Base-by-base conservation (phyloP, 1,140 invertebrate genomes). In the Lordiphosa collinella region DNA sequence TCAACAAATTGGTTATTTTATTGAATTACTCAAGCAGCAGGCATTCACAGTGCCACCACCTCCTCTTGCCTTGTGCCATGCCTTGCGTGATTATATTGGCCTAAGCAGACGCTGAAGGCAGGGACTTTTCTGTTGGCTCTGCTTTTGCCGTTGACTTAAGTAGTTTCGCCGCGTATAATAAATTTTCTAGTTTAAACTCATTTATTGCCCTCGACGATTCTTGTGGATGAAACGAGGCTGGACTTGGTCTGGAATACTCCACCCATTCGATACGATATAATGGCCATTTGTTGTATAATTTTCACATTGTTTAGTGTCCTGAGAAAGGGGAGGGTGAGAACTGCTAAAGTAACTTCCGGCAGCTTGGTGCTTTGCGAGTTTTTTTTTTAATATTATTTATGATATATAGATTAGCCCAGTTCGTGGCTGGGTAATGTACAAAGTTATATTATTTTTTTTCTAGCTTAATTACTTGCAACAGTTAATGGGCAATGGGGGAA, bases 151-250 rank as follows among this genome's bases (percentile, higher is more conserved):
- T 57, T 63, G 62, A 46, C 69, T 80, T 80, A 80, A 80, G 76
- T 82, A 80, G 75, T 80, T 80, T 75, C 65, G 71, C 78, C 66
- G 78, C 76, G 71, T 76, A 67, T 82, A 82, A 82, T 82, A 82
- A 82, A 82, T 82, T 82, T 82, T 71, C 71, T 82, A 82, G 71
- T 82, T 82, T 82, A 82, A 82, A 82, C 76, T 82, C 76, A 82
- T 82, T 82, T 82, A 82, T 82, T 82, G 75, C 65, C 65, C 53
- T 52, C 51, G 58, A 32, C 62, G 61, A 66, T 8, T 48, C 16
- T 11, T 12, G 61, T 49, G 64, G 46, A 69, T 61, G 56, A 61
- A 61, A 40, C 22, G 63, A 60, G 48, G 36, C 35, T 14, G 60
- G 34, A 43, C 10, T 32, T 25, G 16, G 40, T 35, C 38, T 34